These are phyloP conservation scores for Drosophila ananassae DNA, from an alignment of 1,140 invertebrate species.

Conservation along the genomic window DNA sequence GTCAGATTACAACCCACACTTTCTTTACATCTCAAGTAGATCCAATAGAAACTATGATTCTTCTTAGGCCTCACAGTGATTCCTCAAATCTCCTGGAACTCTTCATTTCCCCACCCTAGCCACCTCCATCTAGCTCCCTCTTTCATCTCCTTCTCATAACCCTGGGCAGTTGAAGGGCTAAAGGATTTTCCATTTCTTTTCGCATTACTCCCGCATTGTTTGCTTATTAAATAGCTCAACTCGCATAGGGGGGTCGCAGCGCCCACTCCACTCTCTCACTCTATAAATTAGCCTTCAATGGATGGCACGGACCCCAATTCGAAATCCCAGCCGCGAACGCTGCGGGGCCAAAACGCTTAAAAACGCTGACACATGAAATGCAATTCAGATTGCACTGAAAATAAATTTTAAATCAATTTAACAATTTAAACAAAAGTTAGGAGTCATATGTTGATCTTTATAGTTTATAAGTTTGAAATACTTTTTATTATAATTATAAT, in stretches of 20 bases:
- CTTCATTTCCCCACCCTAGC: conserved; percentile 12
- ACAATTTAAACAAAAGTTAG: too few species aligned
- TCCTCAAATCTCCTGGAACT: background rate
- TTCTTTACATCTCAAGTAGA: too few species aligned
- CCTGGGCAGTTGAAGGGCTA: conserved; percentile 35
- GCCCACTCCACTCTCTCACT: conserved; percentile 8
- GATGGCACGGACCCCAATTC: conserved; percentile 13
- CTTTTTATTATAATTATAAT: too few species aligned
- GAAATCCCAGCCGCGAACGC: conserved; percentile 16
- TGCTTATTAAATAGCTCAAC: conserved; percentile 49
- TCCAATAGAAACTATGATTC: background rate
- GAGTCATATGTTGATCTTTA: too few species aligned
- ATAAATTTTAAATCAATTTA: background rate
- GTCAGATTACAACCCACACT: too few species aligned
- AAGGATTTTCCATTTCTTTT: conserved; percentile 51
- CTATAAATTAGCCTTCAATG: conserved; percentile 45
- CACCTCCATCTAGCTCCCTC: background rate
- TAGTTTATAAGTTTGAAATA: too few species aligned
- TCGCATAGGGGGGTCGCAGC: background rate
- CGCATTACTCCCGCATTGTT: conserved; percentile 52
- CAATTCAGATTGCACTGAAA: conserved; percentile 43
- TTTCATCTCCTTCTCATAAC: conserved; percentile 10
- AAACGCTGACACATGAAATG: conserved; percentile 78
- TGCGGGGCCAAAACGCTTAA: conserved; percentile 35
- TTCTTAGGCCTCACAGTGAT: background rate